phyloP scores from a whole-genome alignment of 1,140 invertebrate genomes.

The Drosophila sulfurigaster region DNA sequence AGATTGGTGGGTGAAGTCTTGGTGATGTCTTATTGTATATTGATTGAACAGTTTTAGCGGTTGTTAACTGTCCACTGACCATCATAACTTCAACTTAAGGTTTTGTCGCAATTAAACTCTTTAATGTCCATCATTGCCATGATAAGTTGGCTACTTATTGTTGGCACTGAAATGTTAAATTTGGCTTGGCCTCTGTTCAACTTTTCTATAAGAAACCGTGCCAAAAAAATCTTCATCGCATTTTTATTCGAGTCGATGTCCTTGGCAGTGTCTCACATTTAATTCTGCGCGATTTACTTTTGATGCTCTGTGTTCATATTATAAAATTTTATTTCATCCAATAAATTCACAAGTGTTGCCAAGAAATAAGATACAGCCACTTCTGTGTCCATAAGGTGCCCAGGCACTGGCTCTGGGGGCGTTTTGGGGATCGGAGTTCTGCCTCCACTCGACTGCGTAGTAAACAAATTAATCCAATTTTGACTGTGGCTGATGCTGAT shows the following conservation, averaged over 20 bases:
- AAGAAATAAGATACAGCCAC: slow-evolving; percentile 28
- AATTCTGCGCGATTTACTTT: slow-evolving; percentile 7
- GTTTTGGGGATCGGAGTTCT: slow-evolving; percentile 14
- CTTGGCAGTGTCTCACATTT: background rate
- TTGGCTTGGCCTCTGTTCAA: background rate
- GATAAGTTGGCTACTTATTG: background rate
- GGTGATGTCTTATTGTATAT: slow-evolving; percentile 12
- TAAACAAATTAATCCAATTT: slow-evolving; percentile 83
- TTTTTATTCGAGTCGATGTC: background rate
- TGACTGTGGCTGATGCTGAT: slow-evolving; percentile 1
- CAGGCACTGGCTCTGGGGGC: slow-evolving; percentile 21
- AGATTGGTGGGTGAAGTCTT: background rate
- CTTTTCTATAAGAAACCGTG: background rate
- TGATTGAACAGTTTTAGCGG: slow-evolving; percentile 28
- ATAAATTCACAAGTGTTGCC: slow-evolving; percentile 35
- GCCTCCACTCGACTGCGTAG: slow-evolving; percentile 37
- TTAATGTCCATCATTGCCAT: background rate
- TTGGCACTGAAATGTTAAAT: background rate
- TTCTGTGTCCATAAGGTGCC: slow-evolving; percentile 46
- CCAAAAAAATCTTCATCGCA: too few relatives aligned
- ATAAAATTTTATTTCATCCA: slow-evolving; percentile 24
- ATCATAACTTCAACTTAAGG: too few relatives aligned
- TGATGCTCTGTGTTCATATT: background rate
- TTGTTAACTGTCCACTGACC: background rate
- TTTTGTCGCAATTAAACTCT: too few relatives aligned